These are phyloP conservation scores for Trematomus loennbergii DNA, from an alignment of 2,113 vertebrate species.

Conservation along the genomic window DNA sequence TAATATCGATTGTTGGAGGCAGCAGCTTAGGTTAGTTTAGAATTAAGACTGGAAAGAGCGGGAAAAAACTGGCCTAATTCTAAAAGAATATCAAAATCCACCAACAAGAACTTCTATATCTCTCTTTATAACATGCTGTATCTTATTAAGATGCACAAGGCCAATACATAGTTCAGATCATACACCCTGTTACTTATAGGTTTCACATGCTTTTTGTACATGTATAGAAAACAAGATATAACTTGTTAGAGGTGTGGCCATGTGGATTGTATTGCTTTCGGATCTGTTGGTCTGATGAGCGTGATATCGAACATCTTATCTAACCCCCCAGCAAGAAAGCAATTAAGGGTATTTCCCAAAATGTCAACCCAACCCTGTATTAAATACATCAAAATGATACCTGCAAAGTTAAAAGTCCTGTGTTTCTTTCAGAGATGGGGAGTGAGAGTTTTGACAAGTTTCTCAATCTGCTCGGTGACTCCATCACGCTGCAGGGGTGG, in stretches of 20 bases:
- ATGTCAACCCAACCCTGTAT: neutral
- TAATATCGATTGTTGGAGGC: neutral
- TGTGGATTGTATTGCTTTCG: neutral
- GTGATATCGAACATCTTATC: neutral
- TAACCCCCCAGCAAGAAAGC: neutral
- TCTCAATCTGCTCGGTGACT: constrained; percentile 92
- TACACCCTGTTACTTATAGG: neutral
- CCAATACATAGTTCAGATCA: neutral
- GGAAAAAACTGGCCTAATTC: neutral
- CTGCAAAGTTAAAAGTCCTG: neutral
- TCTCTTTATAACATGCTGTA: neutral
- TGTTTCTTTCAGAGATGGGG: constrained; percentile 87
- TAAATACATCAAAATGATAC: neutral
- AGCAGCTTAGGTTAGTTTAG: constrained; percentile 1
- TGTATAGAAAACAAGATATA: neutral
- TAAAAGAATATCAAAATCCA: neutral
- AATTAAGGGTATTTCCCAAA: neutral
- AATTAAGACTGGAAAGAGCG: neutral
- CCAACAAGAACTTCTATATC: neutral
- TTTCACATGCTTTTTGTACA: neutral
- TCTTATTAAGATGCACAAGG: neutral
- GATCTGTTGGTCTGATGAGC: too few species aligned
- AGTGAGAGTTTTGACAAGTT: constrained; percentile 95
- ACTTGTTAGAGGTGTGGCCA: neutral
- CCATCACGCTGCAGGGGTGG: constrained; percentile 94